Percentiles rank a stretch among this genome's conserved stretches.
These are phyloP conservation scores for Anas bernieri DNA, from an alignment of 2,797 vertebrate species.

Conservation along the genomic window DNA sequence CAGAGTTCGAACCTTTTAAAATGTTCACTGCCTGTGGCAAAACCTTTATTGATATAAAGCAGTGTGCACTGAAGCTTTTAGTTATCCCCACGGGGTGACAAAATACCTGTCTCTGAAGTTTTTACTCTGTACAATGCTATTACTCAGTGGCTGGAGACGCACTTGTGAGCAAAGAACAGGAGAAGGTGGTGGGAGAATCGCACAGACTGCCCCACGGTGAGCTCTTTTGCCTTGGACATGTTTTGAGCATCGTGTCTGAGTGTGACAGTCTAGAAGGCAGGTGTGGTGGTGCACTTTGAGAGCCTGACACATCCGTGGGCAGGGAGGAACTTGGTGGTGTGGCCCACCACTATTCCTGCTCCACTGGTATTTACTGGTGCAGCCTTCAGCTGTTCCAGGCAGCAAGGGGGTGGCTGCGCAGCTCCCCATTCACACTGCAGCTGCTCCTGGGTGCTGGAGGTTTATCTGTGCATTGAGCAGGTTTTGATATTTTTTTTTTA, in stretches of 20 bases:
- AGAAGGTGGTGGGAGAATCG: fast-evolving
- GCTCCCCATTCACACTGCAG: neutral
- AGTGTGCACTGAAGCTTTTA: neutral
- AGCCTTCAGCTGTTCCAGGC: neutral
- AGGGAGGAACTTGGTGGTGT: neutral
- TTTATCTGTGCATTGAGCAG: neutral
- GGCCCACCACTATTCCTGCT: neutral
- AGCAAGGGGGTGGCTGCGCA: no score
- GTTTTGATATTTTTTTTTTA: neutral
- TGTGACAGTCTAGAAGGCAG: no score
- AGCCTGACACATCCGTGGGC: neutral
- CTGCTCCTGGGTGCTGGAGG: neutral
- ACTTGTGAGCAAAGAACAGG: neutral
- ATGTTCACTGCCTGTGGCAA: neutral
- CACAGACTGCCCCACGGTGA: neutral
- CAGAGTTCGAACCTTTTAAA: neutral
- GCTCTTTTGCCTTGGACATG: neutral
- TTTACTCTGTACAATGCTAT: neutral
- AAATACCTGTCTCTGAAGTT: neutral
- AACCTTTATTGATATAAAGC: neutral
- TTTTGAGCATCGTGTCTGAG: neutral
- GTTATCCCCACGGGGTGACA: neutral
- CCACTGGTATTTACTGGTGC: neutral
- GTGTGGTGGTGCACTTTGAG: neutral
- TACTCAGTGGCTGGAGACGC: neutral